Evolutionary conservation across 2,888 invertebrate species (phyloP).

Genomic region (Abscondita cerata): DNA sequence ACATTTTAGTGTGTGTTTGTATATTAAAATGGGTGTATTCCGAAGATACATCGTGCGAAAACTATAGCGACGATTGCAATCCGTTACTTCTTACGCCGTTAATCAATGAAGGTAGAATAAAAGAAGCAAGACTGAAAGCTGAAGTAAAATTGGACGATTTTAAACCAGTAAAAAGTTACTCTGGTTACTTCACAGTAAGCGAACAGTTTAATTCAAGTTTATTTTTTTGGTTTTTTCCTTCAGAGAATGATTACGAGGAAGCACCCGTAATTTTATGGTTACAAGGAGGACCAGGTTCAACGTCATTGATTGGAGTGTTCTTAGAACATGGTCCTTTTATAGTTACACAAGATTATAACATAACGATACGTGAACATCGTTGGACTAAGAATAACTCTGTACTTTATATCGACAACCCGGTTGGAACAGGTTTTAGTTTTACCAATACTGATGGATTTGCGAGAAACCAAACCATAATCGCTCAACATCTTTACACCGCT

Average conservation of each 20-base stretch:
- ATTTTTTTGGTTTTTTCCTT: conserved; percentile 94
- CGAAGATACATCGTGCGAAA: not conserved
- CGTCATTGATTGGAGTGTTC: conserved; percentile 81
- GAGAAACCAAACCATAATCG: conserved; percentile 79
- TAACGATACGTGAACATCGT: conserved; percentile 70
- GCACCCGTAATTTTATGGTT: conserved; percentile 84
- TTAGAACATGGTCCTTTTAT: conserved; percentile 83
- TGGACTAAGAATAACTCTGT: conserved; percentile 84
- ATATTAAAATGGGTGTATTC: too few species aligned
- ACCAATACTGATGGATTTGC: conserved; percentile 83
- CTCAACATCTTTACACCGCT: conserved; percentile 77
- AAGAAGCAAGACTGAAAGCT: conserved; percentile 65
- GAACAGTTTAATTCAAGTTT: conserved; percentile 78
- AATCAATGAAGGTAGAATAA: conserved; percentile 73
- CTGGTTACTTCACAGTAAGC: conserved; percentile 88
- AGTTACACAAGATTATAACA: conserved; percentile 58
- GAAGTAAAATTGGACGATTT: conserved; percentile 66
- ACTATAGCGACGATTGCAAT: conserved; percentile 40
- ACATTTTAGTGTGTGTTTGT: too few species aligned
- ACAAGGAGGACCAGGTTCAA: conserved; percentile 85
- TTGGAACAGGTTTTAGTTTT: conserved; percentile 92
- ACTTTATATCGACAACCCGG: conserved; percentile 92
- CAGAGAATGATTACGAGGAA: conserved; percentile 60
- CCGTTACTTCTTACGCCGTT: conserved; percentile 80
- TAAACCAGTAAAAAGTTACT: conserved; percentile 70